phyloP scores from a whole-genome alignment of 1,140 invertebrate genomes.

The Solenopsis invicta region DNA sequence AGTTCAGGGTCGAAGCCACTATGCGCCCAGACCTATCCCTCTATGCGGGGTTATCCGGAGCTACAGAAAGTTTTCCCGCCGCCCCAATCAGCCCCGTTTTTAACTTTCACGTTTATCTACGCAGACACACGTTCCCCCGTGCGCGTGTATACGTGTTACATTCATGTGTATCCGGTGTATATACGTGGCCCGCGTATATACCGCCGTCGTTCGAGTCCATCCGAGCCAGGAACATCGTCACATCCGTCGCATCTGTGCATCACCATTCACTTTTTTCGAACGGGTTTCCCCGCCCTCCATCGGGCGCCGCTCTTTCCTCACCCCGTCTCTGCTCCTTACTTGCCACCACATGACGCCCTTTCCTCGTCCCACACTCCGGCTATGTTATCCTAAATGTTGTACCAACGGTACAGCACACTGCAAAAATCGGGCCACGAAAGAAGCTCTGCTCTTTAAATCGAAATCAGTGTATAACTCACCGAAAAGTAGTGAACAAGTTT shows the following conservation, averaged over 20 bases:
- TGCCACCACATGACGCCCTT: slow-evolving; percentile 74
- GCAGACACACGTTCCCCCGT: not conserved
- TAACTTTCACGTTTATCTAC: slow-evolving; percentile 42
- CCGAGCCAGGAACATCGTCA: slow-evolving; percentile 71
- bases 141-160: not conserved
- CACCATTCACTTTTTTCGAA: slow-evolving; percentile 78
- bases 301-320: too few relatives aligned
- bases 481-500: too few relatives aligned
- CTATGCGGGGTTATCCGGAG: slow-evolving; percentile 37
- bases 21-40: slow-evolving; percentile 68
- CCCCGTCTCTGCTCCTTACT: slow-evolving; percentile 61
- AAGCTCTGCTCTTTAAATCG: too few relatives aligned
- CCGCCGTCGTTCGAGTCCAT: slow-evolving; percentile 42
- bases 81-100: slow-evolving; percentile 59
- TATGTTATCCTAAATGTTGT: slow-evolving; percentile 64
- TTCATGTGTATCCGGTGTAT: slow-evolving; percentile 26
- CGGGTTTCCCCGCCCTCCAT: slow-evolving; percentile 11
- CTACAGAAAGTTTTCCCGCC: not conserved
- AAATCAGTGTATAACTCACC: too few relatives aligned
- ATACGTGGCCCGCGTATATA: not conserved
- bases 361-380: slow-evolving; percentile 57
- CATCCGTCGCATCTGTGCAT: slow-evolving; percentile 86
- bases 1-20: slow-evolving; percentile 71
- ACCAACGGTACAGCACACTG: slow-evolving; percentile 60
- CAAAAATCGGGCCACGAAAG: slow-evolving; percentile 51